Evolutionary conservation across 1,140 invertebrate genomes (phyloP).

Genomic region (Penaeus chinensis): DNA sequence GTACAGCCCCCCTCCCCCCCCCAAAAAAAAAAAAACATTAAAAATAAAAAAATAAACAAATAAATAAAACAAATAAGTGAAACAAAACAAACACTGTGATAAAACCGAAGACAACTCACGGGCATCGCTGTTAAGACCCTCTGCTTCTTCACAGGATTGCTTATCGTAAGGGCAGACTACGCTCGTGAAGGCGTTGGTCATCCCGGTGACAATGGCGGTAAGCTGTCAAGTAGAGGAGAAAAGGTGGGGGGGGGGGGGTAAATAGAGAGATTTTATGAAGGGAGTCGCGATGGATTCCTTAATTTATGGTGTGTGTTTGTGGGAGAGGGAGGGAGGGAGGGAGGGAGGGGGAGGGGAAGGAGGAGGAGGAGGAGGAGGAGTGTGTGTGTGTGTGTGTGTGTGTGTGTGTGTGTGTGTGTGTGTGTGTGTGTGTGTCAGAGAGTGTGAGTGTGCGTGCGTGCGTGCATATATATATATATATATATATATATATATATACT

Average conservation of each 20-base stretch:
- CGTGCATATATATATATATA: constrained; percentile 30
- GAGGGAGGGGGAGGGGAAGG: not conserved
- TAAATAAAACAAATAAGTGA: not conserved
- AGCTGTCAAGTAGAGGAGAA: not conserved
- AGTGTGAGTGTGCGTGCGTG: not conserved
- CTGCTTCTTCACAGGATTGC: not conserved
- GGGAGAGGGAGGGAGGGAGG: constrained; percentile 21
- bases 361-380: not conserved
- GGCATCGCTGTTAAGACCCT: not conserved
- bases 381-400: constrained; percentile 20
- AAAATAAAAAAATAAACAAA: too few relatives aligned
- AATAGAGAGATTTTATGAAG: not conserved
- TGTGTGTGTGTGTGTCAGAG: constrained; percentile 20
- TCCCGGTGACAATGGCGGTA: not conserved
- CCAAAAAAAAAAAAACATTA: too few relatives aligned
- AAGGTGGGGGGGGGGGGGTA: not conserved
- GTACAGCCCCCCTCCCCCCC: too few relatives aligned
- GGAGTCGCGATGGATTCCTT: too few relatives aligned
- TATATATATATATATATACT: not conserved
- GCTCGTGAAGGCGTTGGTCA: constrained; percentile 1
- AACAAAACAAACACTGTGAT: not conserved
- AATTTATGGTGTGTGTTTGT: constrained; percentile 25
- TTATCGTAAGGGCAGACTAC: not conserved
- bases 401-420: not conserved
- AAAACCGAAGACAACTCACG: constrained; percentile 24